Evolutionary conservation across 2,888 invertebrate genomes (phyloP), one percentile per base, ranked within the genome.

Genomic region (Amphipoea oculea): DNA sequence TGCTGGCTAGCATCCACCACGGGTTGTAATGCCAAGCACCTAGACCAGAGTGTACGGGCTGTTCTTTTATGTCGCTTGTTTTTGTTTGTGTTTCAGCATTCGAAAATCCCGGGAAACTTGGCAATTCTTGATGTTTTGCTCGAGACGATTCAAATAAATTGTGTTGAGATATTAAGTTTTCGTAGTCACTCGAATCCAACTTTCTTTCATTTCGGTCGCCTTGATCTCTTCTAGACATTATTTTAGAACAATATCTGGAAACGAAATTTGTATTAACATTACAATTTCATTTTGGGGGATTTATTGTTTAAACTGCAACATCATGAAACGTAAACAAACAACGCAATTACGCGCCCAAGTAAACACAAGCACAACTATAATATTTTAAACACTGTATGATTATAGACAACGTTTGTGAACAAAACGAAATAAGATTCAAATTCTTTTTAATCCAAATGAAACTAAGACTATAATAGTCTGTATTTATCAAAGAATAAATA

Each of bases 31-130:
- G 97, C 97, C 97, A 97, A 78, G 97, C 92, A 60, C 96, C 96
- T 72, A 97, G 88, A 60, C 95, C 94, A 51, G 96, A 90, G 76
- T 97, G 97, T 45, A 94, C 94, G 40, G 94, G 83, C 87, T 96
- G 96, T 78, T 93, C 94, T 89, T 96, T 96, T 76, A 97, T 90
- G 87, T 97, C 97, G 91, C 95, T 95, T 78, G 94, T 92, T 91
- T 97, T 97, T 69, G 97, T 97, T 93, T 97, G 97, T 66, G 97
- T 97, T 93, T 97, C 97, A 42, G 97, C 97, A 91, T 97, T 97
- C 23, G 97, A 94, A 90, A 96, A 97, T 71, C 96, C 97, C 66
- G 97, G 96, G 90, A 97, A 97, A 90, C 97, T 96, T 54, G 97
- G 96, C 80, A 97, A 88, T 88, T 97, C 96, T 88, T 96, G 96